Conservation (phyloP, 2,888 invertebrate species). For the Lucinisca nassula region DNA sequence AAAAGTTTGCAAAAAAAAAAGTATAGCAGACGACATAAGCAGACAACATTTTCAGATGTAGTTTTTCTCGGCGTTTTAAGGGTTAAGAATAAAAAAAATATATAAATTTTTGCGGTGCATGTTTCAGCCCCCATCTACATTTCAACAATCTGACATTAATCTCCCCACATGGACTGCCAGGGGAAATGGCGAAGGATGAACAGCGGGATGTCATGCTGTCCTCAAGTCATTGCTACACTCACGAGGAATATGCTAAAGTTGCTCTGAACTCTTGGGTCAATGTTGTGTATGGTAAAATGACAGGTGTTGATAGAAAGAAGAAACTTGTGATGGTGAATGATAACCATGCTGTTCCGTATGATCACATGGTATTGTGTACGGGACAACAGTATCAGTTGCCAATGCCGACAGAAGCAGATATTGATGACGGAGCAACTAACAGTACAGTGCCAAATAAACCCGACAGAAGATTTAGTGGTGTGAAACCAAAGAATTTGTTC, state of each 20-base stretch:
- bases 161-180: constrained; percentile 91
- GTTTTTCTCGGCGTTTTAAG: too few relatives aligned
- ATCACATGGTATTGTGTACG: constrained; percentile 87
- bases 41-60: too few relatives aligned
- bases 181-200: constrained; percentile 84
- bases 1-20: too few relatives aligned
- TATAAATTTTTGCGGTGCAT: too few relatives aligned
- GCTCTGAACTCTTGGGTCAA: constrained; percentile 91
- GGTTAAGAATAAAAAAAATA: too few relatives aligned
- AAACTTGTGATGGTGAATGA: constrained; percentile 86
- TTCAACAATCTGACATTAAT: constrained; percentile 93
- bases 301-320: constrained; percentile 85
- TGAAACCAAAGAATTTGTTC: constrained; percentile 84
- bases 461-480: constrained; percentile 75
- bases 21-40: too few relatives aligned
- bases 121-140: constrained; percentile 89
- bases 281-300: constrained; percentile 89
- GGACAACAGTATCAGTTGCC: constrained; percentile 87
- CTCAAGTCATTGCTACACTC: constrained; percentile 83
- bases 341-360: constrained; percentile 86
- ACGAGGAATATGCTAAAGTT: constrained; percentile 89
- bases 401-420: constrained; percentile 83
- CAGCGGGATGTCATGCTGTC: constrained; percentile 82
- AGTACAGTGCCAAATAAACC: constrained; percentile 76
- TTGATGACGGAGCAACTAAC: constrained; percentile 73